A percentile compares a stretch with the other conserved stretches of the same genome.
Conservation (phyloP, 1,140 invertebrate genomes). For the Drosophila chauvacae region DNA sequence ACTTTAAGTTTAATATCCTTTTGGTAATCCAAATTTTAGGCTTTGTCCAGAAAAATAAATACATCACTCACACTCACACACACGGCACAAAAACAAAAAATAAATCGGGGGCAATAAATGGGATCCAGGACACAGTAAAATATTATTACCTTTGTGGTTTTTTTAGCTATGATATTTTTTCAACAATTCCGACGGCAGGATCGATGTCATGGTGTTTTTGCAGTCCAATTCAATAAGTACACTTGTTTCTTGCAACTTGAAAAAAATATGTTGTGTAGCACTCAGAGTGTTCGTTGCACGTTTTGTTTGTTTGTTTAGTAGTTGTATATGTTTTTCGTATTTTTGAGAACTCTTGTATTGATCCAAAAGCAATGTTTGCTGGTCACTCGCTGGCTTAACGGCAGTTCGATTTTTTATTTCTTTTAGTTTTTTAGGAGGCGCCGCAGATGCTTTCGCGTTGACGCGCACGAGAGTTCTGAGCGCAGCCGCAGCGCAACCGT, state of each 20-base stretch:
- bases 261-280: too few relatives aligned
- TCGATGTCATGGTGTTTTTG: too few relatives aligned
- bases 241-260: too few relatives aligned
- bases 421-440: constrained; percentile 35
- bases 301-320: constrained; percentile 10
- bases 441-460: constrained; percentile 69
- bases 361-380: neutral
- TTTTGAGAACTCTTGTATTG: constrained; percentile 1
- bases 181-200: neutral
- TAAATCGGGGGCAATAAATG: neutral
- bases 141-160: neutral
- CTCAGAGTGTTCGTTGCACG: constrained; percentile 30
- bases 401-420: constrained; percentile 8
- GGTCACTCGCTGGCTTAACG: constrained; percentile 5
- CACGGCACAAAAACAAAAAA: constrained; percentile 1
- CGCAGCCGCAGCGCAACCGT: constrained; percentile 75
- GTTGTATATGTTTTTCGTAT: constrained; percentile 17
- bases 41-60: neutral
- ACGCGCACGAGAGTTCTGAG: constrained; percentile 74
- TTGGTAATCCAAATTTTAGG: neutral
- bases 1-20: neutral
- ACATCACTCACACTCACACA: neutral
- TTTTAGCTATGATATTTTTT: neutral
- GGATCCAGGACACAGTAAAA: neutral
- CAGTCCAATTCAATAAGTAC: too few relatives aligned